phyloP scores from a whole-genome alignment of 2,113 vertebrate genomes.

The Burhinus oedicnemus region DNA sequence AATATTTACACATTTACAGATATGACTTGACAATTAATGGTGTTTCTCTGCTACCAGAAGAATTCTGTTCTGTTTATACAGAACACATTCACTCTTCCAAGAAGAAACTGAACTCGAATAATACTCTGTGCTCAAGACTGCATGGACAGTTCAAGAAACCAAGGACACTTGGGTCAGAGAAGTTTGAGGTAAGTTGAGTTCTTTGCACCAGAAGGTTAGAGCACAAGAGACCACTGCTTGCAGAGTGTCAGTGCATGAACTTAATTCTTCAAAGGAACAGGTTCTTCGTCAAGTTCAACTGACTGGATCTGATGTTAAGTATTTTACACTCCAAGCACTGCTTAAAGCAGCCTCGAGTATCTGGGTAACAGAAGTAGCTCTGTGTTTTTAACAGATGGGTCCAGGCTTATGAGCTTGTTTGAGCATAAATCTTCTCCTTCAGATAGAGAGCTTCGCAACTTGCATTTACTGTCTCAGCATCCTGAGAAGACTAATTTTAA shows the following conservation, averaged over 20 bases:
- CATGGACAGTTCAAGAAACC: not conserved
- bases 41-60: constrained; percentile 47
- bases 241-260: not conserved
- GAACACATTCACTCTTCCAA: constrained; percentile 26
- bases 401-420: not conserved
- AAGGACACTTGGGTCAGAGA: not conserved
- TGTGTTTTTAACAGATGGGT: not conserved
- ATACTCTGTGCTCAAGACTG: constrained; percentile 5
- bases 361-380: not conserved
- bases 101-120: constrained; percentile 38
- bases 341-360: not conserved
- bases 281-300: not conserved
- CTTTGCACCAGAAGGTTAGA: not conserved
- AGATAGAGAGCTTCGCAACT: not conserved
- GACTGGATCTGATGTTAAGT: not conserved
- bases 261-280: not conserved
- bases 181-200: constrained; percentile 17
- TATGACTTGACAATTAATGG: constrained; percentile 50
- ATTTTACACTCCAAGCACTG: not conserved
- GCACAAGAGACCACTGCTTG: not conserved
- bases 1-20: constrained; percentile 79
- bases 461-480: not conserved
- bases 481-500: not conserved
- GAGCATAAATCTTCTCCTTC: not conserved
- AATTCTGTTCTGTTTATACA: constrained; percentile 41